A percentile compares a stretch with the other conserved stretches of the same genome.
Evolutionary conservation across 1,140 invertebrate genomes (phyloP).

Genomic region (Penaeus japonicus): DNA sequence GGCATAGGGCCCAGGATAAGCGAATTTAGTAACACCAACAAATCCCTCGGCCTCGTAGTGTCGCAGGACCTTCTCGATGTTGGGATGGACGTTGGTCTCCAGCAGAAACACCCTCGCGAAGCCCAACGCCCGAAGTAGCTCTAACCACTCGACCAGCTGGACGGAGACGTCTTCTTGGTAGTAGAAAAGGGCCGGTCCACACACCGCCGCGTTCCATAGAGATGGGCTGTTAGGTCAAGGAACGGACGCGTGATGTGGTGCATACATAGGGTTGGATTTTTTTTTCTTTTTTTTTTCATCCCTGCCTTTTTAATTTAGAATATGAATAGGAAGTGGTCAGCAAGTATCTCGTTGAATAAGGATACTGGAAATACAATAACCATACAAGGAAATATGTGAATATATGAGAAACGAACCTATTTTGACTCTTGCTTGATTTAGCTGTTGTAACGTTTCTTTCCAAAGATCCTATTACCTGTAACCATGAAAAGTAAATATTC

Average conservation of each 20-base stretch:
- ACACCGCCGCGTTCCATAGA: not conserved
- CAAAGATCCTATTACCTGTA: no score
- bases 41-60: conserved; percentile 34
- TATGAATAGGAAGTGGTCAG: no score
- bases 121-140: not conserved
- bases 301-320: no score
- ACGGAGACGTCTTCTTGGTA: conserved; percentile 16
- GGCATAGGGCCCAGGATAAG: conserved; percentile 17
- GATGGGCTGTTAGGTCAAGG: not conserved
- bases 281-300: no score
- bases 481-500: no score
- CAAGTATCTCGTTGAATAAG: not conserved
- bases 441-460: no score
- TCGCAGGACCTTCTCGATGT: conserved; percentile 24
- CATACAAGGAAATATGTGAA: no score
- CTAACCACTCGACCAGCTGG: conserved; percentile 26
- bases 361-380: not conserved
- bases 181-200: conserved; percentile 28
- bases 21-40: conserved; percentile 11
- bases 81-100: conserved; percentile 4
- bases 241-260: not conserved
- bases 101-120: conserved; percentile 11
- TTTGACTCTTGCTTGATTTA: no score
- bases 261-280: no score
- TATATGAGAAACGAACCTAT: not conserved